Conservation (phyloP, 2,888 invertebrate species). For the Drosophila picticornis region DNA sequence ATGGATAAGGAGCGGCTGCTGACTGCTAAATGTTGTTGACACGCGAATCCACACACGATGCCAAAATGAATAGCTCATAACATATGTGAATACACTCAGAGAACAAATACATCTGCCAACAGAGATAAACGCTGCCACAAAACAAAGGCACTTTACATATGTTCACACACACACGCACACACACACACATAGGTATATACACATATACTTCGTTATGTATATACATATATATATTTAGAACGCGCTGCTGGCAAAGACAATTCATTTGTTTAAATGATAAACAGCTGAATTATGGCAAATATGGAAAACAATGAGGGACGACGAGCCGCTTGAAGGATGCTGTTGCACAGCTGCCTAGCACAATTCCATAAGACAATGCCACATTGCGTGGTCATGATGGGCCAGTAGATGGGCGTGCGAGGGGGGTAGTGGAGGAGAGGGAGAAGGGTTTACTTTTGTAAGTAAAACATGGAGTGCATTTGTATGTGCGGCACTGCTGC, state of each 20-base stretch:
- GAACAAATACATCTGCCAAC: constrained; percentile 43
- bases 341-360: constrained; percentile 35
- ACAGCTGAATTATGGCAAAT: constrained; percentile 75
- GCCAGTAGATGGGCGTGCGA: background rate
- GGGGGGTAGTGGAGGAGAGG: background rate
- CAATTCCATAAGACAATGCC: constrained; percentile 57
- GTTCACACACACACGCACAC: constrained; percentile 2
- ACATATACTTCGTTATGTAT: constrained; percentile 2
- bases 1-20: constrained; percentile 40
- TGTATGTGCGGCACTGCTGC: constrained; percentile 23
- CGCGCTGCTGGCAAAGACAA: constrained; percentile 67
- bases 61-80: constrained; percentile 72
- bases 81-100: constrained; percentile 56
- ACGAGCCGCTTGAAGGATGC: constrained; percentile 34
- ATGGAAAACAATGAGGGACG: constrained; percentile 67
- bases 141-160: constrained; percentile 58
- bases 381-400: constrained; percentile 43
- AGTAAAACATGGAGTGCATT: constrained; percentile 54
- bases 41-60: constrained; percentile 70
- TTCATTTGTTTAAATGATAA: constrained; percentile 78
- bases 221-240: constrained; percentile 12
- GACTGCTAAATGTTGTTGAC: constrained; percentile 70
- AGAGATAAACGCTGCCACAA: constrained; percentile 49
- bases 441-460: constrained; percentile 17
- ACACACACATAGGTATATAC: constrained; percentile 6